Conservation (phyloP, 2,113 vertebrate species). For the Glaucidium brasilianum region DNA sequence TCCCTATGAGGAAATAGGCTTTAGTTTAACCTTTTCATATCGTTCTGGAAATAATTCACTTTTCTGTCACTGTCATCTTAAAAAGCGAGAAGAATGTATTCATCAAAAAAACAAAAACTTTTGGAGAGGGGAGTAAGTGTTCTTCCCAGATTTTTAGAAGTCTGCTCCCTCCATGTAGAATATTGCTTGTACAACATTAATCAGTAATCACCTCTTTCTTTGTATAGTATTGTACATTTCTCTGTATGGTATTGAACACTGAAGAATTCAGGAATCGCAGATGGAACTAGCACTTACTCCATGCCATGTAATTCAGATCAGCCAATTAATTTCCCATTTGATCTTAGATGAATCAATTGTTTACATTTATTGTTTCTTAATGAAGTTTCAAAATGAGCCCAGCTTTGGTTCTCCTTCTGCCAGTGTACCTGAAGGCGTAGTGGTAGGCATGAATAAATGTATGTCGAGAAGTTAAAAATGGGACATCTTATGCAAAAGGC, state of each 20-base stretch:
- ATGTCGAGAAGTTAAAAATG: neutral
- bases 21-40: constrained; percentile 12
- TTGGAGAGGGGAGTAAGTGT: neutral
- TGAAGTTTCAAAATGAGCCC: constrained; percentile 43
- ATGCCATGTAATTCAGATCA: neutral
- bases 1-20: constrained; percentile 1
- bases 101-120: neutral
- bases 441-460: neutral
- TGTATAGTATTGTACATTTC: neutral
- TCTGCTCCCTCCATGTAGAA: neutral
- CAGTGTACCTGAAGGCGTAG: neutral
- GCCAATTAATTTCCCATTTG: neutral
- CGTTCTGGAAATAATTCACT: neutral
- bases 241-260: neutral
- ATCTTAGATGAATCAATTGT: constrained; percentile 2
- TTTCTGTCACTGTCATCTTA: neutral
- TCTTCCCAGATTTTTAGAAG: neutral
- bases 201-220: neutral
- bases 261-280: neutral
- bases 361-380: constrained; percentile 44
- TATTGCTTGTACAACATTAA: rapidly evolving
- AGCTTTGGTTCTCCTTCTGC: constrained; percentile 58
- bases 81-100: constrained; percentile 52
- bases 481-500: constrained; percentile 65
- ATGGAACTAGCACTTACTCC: neutral